Evolutionary conservation across 2,113 vertebrate species (phyloP), one percentile per base, ranked within the genome.

Genomic region (Ameiurus melas): DNA sequence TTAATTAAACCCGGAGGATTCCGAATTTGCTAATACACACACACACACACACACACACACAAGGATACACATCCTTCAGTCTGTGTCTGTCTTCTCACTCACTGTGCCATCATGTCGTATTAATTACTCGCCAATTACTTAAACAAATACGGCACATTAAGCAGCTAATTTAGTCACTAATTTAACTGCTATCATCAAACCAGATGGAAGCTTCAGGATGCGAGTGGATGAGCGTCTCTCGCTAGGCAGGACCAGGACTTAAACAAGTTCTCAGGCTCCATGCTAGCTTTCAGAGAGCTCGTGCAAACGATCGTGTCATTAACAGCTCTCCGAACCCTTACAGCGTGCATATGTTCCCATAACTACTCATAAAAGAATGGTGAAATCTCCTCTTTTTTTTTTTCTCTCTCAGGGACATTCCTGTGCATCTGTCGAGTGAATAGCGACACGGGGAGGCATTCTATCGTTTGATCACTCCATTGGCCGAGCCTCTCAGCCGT

Each of bases 51-150:
- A 90, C 89, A 80, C 81, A 64, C 64, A 64, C 87, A 85, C 75
- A 43, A n/a, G 12, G 2, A 43, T 2, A n/a, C 22, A 14, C 43
- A 47, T 12, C 19, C 19, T 43, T 75, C 39, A 16, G 4, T 77
- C 71, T 58, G 43, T 64, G 57, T 47, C 22, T 84, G 53, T 36
- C 33, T 68, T 88, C 60, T 39, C 57, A 83, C 71, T 70, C 80
- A 84, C 7, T 57, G 53, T 80, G 78, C 16, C n/a, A 92, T 93
- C 93, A 92, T 92, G 90, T 92, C 86, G 93, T 95, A 95, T 95
- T 95, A 95, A 95, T 95, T 95, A 94, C 93, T 93, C 92, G 92
- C 94, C 94, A 95, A 95, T 95, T 95, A 94, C 93, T 94, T 94
- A 92, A 94, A 94, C 93, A 95, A 95, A 95, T 92, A 94, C 91